Conservation (phyloP, 2,888 invertebrate species). For the Colostygia pectinataria region DNA sequence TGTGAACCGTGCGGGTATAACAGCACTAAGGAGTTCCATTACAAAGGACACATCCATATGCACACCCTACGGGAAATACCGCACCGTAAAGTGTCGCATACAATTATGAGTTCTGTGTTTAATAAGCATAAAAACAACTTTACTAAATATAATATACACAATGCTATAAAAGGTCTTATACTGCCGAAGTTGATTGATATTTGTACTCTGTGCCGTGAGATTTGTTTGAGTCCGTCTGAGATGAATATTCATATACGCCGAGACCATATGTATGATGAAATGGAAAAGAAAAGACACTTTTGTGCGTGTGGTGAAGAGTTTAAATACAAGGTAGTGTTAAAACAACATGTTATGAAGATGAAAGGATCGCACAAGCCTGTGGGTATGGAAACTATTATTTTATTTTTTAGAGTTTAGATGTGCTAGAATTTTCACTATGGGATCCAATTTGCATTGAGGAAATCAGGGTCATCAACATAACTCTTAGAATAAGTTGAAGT, state of each 20-base stretch:
- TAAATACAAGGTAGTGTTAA: constrained; percentile 50
- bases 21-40: constrained; percentile 34
- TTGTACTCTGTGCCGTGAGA: constrained; percentile 56
- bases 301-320: constrained; percentile 58
- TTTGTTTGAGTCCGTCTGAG: constrained; percentile 37
- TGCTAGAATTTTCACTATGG: too few relatives aligned
- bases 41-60: constrained; percentile 37
- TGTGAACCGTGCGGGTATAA: constrained; percentile 50
- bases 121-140: not conserved
- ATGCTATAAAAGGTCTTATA: constrained; percentile 38
- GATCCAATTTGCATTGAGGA: too few relatives aligned
- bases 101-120: constrained; percentile 27
- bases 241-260: constrained; percentile 41
- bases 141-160: constrained; percentile 21
- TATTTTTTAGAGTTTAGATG: too few relatives aligned
- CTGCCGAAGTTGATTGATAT: constrained; percentile 40
- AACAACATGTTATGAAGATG: constrained; percentile 54
- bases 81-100: accelerated
- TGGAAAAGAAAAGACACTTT: constrained; percentile 20
- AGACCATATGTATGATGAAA: constrained; percentile 32
- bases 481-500: too few relatives aligned
- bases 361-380: constrained; percentile 36
- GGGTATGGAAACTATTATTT: constrained; percentile 6
- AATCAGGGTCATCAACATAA: too few relatives aligned
- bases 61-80: constrained; percentile 31